Base-by-base conservation (phyloP, 2,888 invertebrate species). In the Prosapia bicincta region DNA sequence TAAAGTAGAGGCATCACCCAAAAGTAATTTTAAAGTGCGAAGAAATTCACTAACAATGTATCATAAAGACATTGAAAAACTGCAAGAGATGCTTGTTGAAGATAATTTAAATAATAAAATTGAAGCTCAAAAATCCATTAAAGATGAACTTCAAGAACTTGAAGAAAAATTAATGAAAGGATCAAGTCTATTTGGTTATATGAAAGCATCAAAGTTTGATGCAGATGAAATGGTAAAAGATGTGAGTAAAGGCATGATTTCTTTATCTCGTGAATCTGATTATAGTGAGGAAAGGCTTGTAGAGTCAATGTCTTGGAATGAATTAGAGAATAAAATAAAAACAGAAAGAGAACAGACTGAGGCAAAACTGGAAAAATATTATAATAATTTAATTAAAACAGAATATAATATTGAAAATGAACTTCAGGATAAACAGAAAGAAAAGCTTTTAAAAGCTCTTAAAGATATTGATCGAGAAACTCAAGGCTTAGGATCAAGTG, bases 391-490 rank as follows among this genome's bases (percentile, higher is more conserved):
- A 20, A 69, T 69, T 26, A 68, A 69, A 66, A 76, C 43, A 23
- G 72, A 74, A 71, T 71, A 70, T 25, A 71, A 24, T 32, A 20
- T 69, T 25, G 54, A 30, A n/a, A 72, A 79, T 28, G 77, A 74
- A 20, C 20, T 54, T 2, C 20, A 20, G 6, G 71, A 78, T 38
- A 32, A 74, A n/a, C 78, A 78, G 70, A 80, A 80, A 71, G 76
- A 72, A 15, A 74, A 78, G 26, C 76, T 80, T 3, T 73, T 80
- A 7, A 75, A 75, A 72, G 79, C 78, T 10, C 72, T 80, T 26
- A 78, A 79, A 43, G 74, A 78, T 25, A 80, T 80, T n/a, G 80
- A 80, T 43, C 70, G 75, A 43, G 76, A 74, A 69, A 75, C 74
- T 0, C 54, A 73, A 54, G 68, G 67, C 26, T 32, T 69, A 25